Percentiles rank a stretch among this genome's conserved stretches.
Evolutionary conservation across 1,140 invertebrate species (phyloP).

Genomic region (Nautilus pompilius): DNA sequence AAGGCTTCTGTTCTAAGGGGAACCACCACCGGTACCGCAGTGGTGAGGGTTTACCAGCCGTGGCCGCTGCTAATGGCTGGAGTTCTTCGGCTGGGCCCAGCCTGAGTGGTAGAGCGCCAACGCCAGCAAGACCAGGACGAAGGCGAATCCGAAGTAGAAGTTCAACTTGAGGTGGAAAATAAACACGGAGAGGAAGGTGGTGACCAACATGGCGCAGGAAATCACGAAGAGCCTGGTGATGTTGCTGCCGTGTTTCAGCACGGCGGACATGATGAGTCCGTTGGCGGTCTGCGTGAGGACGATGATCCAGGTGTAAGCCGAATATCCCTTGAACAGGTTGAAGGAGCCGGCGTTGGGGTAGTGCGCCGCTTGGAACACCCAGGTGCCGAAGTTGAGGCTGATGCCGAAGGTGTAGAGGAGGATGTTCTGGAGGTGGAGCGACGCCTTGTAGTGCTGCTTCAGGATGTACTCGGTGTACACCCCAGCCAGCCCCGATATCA

Average conservation of each 20-base stretch:
- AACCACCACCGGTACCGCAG: too few relatives aligned
- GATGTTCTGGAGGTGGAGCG: constrained; percentile 49
- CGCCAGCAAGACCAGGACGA: constrained; percentile 32
- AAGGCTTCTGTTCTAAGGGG: too few relatives aligned
- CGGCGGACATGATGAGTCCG: constrained; percentile 50
- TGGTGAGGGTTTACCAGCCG: too few relatives aligned
- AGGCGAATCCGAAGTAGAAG: constrained; percentile 35
- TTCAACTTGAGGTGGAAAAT: constrained; percentile 40
- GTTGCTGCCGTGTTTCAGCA: constrained; percentile 54
- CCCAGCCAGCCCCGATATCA: constrained; percentile 45
- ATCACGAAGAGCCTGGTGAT: constrained; percentile 53
- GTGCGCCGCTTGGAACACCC: constrained; percentile 13
- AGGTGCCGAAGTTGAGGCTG: constrained; percentile 31
- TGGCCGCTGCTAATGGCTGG: too few relatives aligned
- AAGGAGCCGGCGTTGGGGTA: constrained; percentile 7
- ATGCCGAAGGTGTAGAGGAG: constrained; percentile 45
- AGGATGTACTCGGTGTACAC: constrained; percentile 52
- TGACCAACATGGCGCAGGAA: constrained; percentile 48
- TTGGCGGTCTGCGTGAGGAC: constrained; percentile 43
- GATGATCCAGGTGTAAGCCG: constrained; percentile 37
- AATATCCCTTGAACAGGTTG: constrained; percentile 37
- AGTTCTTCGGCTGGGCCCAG: too few relatives aligned
- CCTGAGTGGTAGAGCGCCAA: constrained; percentile 37
- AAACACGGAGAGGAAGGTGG: constrained; percentile 41
- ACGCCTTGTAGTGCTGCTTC: constrained; percentile 38